Base-by-base conservation (phyloP, 2,113 vertebrate species). In the Taxidea taxus region DNA sequence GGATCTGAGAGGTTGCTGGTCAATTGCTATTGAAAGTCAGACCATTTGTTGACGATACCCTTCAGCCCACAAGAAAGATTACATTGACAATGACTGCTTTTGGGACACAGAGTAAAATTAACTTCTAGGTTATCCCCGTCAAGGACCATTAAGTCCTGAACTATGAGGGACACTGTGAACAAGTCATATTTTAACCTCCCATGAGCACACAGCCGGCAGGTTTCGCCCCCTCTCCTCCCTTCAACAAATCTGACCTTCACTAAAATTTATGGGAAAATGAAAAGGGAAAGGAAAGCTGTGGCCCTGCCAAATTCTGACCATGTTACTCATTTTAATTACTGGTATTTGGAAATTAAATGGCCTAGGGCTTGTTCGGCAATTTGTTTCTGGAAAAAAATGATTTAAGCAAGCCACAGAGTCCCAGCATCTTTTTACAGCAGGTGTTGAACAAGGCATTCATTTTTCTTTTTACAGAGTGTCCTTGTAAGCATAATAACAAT, bases 71-170 rank as follows among this genome's bases (percentile, higher is more conserved):
- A 99, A 99, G 98, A 99, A 99, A 97, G 98, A 99, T 99, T 98
- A 94, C 97, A 97, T 97, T 98, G 98, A 98, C 98, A 99, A 97
- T 99, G 98, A 98, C 98, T 98, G 98, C 98, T 98, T 98, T 99
- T 98, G 98, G 98, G 98, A 99, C 98, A 99, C 98, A 98, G 98
- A 99, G 98, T 99, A 98, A 99, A 99, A 99, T 99, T 99, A 99
- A 99, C 98, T 99, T 98, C 98, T 98, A 99, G 98, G 99, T 99
- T 99, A 99, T 99, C 99, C 98, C 98, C 97, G 99, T 99, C 99
- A 99, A 99, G 99, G 99, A 98, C 98, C 99, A 99, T 99, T 99
- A 99, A 99, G 98, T 98, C 88, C 96, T 98, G 98, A 98, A 99
- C 98, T 99, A 98, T 98, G 98, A 99, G 99, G 98, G 98, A 99